phyloP scores from a whole-genome alignment of 2,888 invertebrate species.

The Didymodactylos carnosus region DNA sequence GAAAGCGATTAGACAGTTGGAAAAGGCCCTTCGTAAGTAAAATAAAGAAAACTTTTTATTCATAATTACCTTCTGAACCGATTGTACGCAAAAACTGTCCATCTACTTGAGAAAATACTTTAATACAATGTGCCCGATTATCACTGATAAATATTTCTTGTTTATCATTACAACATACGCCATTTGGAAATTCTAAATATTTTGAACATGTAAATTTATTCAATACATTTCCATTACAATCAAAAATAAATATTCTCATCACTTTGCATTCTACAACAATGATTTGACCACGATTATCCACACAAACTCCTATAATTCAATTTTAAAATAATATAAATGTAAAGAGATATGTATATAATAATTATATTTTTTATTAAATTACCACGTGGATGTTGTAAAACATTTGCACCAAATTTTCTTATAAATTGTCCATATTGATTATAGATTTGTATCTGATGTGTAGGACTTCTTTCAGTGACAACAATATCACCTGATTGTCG shows the following conservation, averaged over 20 bases:
- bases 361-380: not conserved
- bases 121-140: constrained; percentile 97
- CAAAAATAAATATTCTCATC: constrained; percentile 43
- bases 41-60: no score
- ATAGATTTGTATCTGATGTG: constrained; percentile 97
- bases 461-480: constrained; percentile 82
- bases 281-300: constrained; percentile 90
- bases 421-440: constrained; percentile 99
- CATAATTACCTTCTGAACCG: constrained; percentile 76
- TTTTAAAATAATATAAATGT: not conserved
- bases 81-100: constrained; percentile 57
- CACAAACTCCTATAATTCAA: constrained; percentile 59
- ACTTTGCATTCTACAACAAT: constrained; percentile 83
- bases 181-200: constrained; percentile 96
- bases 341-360: no score
- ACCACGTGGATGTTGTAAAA: constrained; percentile 84
- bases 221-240: constrained; percentile 74
- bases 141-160: constrained; percentile 99
- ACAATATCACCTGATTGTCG: constrained; percentile 93
- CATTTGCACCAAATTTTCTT: constrained; percentile 94
- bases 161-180: constrained; percentile 95
- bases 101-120: constrained; percentile 36
- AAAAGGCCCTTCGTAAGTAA: no score
- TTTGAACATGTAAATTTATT: constrained; percentile 37
- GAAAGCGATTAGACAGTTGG: no score